These are phyloP conservation scores for Scaptomyza cyrtandrae DNA, from an alignment of 2,888 invertebrate genomes.

Conservation along the genomic window DNA sequence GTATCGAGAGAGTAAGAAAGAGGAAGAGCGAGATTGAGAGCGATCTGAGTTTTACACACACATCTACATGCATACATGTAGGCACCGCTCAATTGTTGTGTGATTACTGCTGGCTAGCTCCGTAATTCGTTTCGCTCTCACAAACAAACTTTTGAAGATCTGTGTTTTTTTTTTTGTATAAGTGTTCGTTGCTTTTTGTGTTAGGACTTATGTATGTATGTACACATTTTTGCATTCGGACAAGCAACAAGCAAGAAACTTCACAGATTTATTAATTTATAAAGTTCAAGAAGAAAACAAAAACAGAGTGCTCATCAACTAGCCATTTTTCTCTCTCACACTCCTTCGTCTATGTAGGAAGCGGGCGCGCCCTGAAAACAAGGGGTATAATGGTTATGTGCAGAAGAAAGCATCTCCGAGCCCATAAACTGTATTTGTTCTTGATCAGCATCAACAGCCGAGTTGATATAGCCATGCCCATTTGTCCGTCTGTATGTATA, in stretches of 20 bases:
- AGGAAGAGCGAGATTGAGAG: slow-evolving; percentile 11
- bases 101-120: slow-evolving; percentile 5
- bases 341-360: slow-evolving; percentile 32
- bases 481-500: no score
- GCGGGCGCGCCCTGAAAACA: slow-evolving; percentile 19
- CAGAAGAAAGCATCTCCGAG: no score
- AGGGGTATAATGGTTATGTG: no score
- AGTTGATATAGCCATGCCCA: no score
- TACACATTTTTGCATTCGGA: no score
- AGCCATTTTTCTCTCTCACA: no score
- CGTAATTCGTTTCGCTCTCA: slow-evolving; percentile 35
- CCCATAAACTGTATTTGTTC: no score
- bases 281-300: background rate
- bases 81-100: slow-evolving; percentile 14
- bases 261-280: background rate
- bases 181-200: background rate
- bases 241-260: no score
- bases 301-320: slow-evolving; percentile 7
- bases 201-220: slow-evolving; percentile 27
- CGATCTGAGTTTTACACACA: slow-evolving; percentile 19
- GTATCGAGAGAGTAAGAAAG: background rate
- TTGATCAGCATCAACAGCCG: no score
- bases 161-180: slow-evolving; percentile 1
- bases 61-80: background rate
- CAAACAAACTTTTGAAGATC: slow-evolving; percentile 21